Percentiles rank a stretch among this genome's conserved stretches.
Evolutionary conservation across 2,113 vertebrate species (phyloP).

Genomic region (Pelmatolapia mariae): DNA sequence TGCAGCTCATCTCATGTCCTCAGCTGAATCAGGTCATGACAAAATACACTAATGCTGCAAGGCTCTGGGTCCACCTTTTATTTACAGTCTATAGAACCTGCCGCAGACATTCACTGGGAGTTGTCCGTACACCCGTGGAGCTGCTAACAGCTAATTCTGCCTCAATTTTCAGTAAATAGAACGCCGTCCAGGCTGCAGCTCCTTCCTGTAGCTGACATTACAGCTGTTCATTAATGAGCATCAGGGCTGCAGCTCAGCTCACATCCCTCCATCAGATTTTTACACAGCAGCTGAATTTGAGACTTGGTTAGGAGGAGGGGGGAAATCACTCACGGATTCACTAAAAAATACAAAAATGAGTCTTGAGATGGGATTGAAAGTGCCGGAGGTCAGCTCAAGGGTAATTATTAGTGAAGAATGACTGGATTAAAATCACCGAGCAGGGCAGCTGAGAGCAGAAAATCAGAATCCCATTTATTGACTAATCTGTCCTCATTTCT

Average conservation of each 20-base stretch:
- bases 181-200: background rate
- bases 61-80: background rate
- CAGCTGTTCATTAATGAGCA: background rate
- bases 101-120: background rate
- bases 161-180: background rate
- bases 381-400: background rate
- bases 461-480: background rate
- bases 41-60: background rate
- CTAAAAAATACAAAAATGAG: background rate
- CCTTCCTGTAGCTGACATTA: background rate
- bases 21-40: background rate
- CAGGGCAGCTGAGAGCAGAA: background rate
- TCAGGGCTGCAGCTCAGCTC: background rate
- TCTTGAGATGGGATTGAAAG: background rate
- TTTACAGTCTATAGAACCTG: background rate
- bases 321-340: background rate
- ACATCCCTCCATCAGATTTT: background rate
- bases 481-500: background rate
- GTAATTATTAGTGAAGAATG: background rate
- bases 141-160: background rate
- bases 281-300: background rate
- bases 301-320: background rate
- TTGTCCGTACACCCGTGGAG: background rate
- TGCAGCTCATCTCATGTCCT: background rate
- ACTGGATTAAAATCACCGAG: background rate